These are phyloP conservation scores for Hyperoodon ampullatus DNA, from an alignment of 2,113 vertebrate species.

Conservation along the genomic window DNA sequence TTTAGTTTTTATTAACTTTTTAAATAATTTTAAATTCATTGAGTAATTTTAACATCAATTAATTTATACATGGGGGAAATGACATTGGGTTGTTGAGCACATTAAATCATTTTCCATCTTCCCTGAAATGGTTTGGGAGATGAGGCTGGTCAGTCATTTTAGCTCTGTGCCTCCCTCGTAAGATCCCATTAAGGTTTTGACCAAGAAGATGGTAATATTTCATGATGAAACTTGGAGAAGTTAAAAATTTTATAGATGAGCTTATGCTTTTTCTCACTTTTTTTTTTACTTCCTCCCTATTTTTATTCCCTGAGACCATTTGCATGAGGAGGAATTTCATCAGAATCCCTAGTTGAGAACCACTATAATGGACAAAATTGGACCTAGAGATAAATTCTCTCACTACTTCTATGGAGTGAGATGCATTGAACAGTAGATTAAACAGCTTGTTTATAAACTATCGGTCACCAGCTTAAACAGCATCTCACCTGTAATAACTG, in stretches of 20 bases:
- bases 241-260: slow-evolving; percentile 41
- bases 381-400: background rate
- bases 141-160: slow-evolving; percentile 38
- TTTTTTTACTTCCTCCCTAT: background rate
- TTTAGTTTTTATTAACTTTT: slow-evolving; percentile 83
- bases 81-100: background rate
- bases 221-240: slow-evolving; percentile 67
- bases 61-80: slow-evolving; percentile 19
- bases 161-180: slow-evolving; percentile 44
- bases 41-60: background rate
- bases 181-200: slow-evolving; percentile 43
- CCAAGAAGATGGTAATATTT: slow-evolving; percentile 66
- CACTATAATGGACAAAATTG: background rate
- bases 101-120: slow-evolving; percentile 24
- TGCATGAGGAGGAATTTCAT: background rate
- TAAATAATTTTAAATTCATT: background rate
- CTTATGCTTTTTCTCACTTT: background rate
- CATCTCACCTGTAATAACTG: background rate
- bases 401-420: background rate
- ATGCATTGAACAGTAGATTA: background rate
- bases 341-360: slow-evolving; percentile 1
- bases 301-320: slow-evolving; percentile 39
- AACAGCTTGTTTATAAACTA: background rate
- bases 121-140: slow-evolving; percentile 58
- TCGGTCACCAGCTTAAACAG: background rate